Evolutionary conservation across 1,140 invertebrate species (phyloP).

Genomic region (Yoshiicerus persimilis): DNA sequence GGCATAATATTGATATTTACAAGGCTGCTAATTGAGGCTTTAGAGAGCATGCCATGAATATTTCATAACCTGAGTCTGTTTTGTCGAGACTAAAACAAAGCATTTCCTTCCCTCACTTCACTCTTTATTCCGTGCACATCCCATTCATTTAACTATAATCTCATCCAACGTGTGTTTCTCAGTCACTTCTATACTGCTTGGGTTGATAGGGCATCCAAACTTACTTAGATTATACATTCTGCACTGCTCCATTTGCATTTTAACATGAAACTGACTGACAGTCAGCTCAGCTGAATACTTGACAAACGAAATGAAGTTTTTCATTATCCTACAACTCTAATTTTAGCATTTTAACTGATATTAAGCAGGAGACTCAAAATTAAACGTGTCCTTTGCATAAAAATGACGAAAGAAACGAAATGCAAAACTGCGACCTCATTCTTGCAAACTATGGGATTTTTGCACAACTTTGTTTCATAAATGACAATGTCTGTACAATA

Average conservation of each 20-base stretch:
- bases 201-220: neutral
- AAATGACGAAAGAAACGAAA: neutral
- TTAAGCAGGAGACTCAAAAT: neutral
- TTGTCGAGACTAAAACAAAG: neutral
- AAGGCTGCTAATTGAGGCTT: neutral
- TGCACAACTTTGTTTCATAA: too few relatives aligned
- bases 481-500: too few relatives aligned
- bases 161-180: neutral
- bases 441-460: too few relatives aligned
- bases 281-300: neutral
- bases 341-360: neutral
- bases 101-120: neutral
- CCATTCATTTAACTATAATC: neutral
- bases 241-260: neutral
- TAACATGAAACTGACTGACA: neutral
- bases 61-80: neutral
- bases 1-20: neutral
- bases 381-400: neutral
- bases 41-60: neutral
- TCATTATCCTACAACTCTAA: neutral
- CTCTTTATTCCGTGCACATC: neutral
- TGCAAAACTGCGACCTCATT: neutral
- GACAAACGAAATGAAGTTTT: neutral
- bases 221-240: neutral
- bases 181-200: neutral